phyloP scores from a whole-genome alignment of 1,140 invertebrate species.

The Trichogramma pretiosum region DNA sequence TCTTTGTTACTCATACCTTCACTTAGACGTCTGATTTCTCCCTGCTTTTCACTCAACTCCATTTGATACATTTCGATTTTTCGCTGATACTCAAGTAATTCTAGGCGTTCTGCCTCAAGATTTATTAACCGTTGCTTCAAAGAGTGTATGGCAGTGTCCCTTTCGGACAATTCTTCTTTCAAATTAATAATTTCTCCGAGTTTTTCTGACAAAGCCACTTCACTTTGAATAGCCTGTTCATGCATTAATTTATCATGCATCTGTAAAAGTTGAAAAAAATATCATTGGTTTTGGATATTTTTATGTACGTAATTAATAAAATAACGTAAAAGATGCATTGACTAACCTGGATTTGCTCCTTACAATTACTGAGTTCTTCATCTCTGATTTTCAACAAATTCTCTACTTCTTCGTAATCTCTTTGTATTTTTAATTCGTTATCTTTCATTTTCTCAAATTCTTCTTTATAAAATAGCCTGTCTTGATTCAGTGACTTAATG shows the following conservation, averaged over 20 bases:
- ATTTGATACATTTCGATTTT: slow-evolving; percentile 25
- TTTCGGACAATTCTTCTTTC: slow-evolving; percentile 30
- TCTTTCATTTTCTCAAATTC: slow-evolving; percentile 47
- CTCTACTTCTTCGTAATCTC: slow-evolving; percentile 49
- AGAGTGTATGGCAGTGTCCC: slow-evolving; percentile 33
- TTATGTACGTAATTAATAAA: too few species aligned
- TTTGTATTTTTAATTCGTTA: slow-evolving; percentile 48
- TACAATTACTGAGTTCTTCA: slow-evolving; percentile 49
- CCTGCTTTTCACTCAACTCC: slow-evolving; percentile 26
- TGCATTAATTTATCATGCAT: slow-evolving; percentile 14
- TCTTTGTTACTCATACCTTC: slow-evolving; percentile 33
- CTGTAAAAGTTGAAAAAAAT: too few species aligned
- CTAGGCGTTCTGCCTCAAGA: slow-evolving; percentile 34
- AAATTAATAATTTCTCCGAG: slow-evolving; percentile 29
- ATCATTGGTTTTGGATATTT: too few species aligned
- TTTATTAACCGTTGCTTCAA: slow-evolving; percentile 32
- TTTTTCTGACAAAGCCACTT: slow-evolving; percentile 24
- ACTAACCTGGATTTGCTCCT: slow-evolving; percentile 51
- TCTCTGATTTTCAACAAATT: slow-evolving; percentile 47
- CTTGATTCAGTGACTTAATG: slow-evolving; percentile 46
- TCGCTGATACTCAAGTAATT: slow-evolving; percentile 29
- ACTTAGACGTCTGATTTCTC: slow-evolving; percentile 30
- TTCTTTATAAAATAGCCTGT: slow-evolving; percentile 51
- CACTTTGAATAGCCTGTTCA: too few species aligned
- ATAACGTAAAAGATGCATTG: neutral